Percentiles rank a stretch among this genome's conserved stretches.
phyloP scores from a whole-genome alignment of 2,888 invertebrate species.

The Acanthosepion lycidas region DNA sequence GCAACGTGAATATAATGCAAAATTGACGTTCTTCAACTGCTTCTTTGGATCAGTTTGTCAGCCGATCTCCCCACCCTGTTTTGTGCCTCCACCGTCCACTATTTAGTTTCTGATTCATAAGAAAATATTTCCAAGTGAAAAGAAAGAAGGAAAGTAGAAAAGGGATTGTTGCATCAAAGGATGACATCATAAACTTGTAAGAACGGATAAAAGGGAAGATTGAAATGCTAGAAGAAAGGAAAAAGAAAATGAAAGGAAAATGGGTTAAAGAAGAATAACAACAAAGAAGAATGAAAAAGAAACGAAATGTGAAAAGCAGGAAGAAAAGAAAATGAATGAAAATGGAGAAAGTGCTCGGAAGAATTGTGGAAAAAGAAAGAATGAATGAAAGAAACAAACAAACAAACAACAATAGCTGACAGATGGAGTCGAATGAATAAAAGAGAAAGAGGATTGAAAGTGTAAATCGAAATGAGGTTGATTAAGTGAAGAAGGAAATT shows the following conservation, averaged over 20 bases:
- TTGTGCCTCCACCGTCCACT: not conserved
- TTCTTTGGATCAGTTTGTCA: not conserved
- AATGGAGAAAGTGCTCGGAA: too few relatives aligned
- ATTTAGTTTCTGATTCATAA: not conserved
- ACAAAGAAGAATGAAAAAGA: not conserved
- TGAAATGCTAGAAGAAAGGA: not conserved
- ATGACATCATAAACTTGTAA: not conserved
- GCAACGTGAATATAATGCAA: not conserved
- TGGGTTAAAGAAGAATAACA: not conserved
- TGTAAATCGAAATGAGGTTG: too few relatives aligned
- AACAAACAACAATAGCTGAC: too few relatives aligned
- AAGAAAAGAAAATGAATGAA: too few relatives aligned
- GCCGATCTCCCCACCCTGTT: accelerated
- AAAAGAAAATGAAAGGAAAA: not conserved
- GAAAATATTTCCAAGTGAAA: not conserved
- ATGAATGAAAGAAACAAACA: too few relatives aligned
- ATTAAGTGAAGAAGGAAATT: too few relatives aligned
- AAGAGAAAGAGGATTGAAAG: too few relatives aligned
- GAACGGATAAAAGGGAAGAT: not conserved
- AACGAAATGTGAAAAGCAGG: not conserved
- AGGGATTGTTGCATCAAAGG: not conserved
- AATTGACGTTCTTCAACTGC: not conserved
- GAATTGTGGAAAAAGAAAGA: too few relatives aligned
- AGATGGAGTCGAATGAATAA: too few relatives aligned
- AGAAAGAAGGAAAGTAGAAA: not conserved